Evolutionary conservation across 2,113 vertebrate species (phyloP).

Genomic region (Peucedramus taeniatus): DNA sequence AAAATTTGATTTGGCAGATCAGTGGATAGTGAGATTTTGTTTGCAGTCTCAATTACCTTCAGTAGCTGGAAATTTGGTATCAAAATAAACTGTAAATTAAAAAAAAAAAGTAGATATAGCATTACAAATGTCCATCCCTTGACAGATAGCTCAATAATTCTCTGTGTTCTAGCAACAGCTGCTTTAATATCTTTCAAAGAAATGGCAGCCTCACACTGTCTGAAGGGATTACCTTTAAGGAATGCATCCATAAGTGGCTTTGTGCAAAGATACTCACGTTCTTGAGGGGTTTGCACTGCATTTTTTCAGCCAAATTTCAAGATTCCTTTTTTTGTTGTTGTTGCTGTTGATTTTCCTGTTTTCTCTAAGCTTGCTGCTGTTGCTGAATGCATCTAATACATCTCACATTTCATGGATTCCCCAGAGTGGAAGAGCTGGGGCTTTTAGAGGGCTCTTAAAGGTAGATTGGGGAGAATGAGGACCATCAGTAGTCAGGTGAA

Average conservation of each 20-base stretch:
- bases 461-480: not conserved
- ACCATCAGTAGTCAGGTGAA: not conserved
- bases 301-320: not conserved
- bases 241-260: not conserved
- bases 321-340: not conserved
- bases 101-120: not conserved
- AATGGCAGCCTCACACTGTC: slow-evolving; percentile 13
- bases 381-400: not conserved
- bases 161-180: slow-evolving; percentile 19
- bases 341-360: not conserved
- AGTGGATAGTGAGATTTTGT: slow-evolving; percentile 29
- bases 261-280: not conserved
- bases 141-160: not conserved
- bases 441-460: not conserved
- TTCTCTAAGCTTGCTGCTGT: not conserved
- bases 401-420: not conserved
- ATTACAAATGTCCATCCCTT: not conserved
- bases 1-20: slow-evolving; percentile 42
- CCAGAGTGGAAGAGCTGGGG: not conserved
- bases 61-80: not conserved
- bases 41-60: slow-evolving; percentile 45
- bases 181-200: slow-evolving; percentile 33
- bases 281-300: not conserved
- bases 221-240: slow-evolving; percentile 28
- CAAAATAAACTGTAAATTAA: slow-evolving; percentile 15